phyloP scores from a whole-genome alignment of 2,888 invertebrate species.

The Latrodectus elegans region DNA sequence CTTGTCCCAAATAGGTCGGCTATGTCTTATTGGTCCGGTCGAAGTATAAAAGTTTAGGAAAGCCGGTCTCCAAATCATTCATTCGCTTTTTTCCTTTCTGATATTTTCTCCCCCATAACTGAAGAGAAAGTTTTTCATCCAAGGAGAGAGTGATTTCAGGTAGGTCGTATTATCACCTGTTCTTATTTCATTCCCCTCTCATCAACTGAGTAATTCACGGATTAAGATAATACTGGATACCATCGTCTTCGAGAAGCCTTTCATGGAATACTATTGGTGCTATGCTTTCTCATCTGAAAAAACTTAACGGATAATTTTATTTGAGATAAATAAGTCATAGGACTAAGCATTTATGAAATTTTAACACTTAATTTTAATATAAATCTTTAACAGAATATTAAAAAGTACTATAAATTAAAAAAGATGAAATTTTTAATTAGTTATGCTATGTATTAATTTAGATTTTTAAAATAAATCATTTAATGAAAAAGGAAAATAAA shows the following conservation, averaged over 20 bases:
- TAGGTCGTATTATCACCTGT: constrained; percentile 47
- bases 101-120: constrained; percentile 40
- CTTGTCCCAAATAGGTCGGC: constrained; percentile 60
- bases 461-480: no score
- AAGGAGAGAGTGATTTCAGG: constrained; percentile 56
- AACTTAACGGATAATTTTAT: no score
- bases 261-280: no score
- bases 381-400: no score
- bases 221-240: constrained; percentile 40
- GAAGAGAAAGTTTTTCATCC: constrained; percentile 52
- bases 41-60: constrained; percentile 63
- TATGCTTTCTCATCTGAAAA: no score
- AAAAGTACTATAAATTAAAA: no score
- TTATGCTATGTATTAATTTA: no score
- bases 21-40: constrained; percentile 63
- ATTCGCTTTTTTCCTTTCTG: constrained; percentile 50
- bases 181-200: not conserved
- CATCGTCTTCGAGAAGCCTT: not conserved
- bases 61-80: constrained; percentile 48
- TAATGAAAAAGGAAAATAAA: no score
- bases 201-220: constrained; percentile 6
- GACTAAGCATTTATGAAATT: no score
- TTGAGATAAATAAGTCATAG: no score
- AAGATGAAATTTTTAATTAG: no score
- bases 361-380: no score